A percentile compares a stretch with the other conserved stretches of the same genome.
Conservation (phyloP, 2,113 vertebrate species). For the Cyanoliseus patagonus region DNA sequence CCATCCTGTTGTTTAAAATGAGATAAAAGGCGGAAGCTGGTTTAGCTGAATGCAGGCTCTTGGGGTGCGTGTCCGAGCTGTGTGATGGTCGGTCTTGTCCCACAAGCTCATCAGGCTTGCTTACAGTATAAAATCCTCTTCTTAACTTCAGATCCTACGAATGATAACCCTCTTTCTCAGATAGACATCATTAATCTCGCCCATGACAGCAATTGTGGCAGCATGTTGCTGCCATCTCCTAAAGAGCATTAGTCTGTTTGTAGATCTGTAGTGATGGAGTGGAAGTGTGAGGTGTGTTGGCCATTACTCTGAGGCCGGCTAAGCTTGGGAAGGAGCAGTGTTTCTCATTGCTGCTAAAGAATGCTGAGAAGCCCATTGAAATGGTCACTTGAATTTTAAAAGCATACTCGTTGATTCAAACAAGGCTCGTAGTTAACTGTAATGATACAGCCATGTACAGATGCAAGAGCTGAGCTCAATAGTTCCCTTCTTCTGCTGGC, state of each 20-base stretch:
- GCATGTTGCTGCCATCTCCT: background rate
- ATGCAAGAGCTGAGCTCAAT: slow-evolving; percentile 32
- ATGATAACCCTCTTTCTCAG: background rate
- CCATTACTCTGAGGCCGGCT: accelerated
- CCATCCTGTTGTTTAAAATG: background rate
- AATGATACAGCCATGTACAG: background rate
- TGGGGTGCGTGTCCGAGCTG: accelerated
- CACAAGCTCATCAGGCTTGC: background rate
- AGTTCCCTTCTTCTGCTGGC: background rate
- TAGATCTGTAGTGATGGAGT: background rate
- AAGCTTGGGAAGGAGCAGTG: background rate
- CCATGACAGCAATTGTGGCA: background rate
- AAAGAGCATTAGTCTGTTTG: background rate
- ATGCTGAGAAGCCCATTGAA: background rate
- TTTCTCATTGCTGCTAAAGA: background rate
- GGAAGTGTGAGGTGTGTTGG: background rate
- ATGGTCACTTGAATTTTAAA: background rate
- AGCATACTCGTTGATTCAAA: background rate
- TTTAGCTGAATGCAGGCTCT: background rate
- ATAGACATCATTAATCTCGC: accelerated
- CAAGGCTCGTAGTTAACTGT: background rate
- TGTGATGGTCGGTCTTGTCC: accelerated
- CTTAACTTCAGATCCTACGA: background rate
- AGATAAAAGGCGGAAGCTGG: background rate
- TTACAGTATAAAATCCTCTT: background rate